A percentile compares a stretch with the other conserved stretches of the same genome.
Evolutionary conservation across 2,113 vertebrate genomes (phyloP).

Genomic region (Tringa solitaria): DNA sequence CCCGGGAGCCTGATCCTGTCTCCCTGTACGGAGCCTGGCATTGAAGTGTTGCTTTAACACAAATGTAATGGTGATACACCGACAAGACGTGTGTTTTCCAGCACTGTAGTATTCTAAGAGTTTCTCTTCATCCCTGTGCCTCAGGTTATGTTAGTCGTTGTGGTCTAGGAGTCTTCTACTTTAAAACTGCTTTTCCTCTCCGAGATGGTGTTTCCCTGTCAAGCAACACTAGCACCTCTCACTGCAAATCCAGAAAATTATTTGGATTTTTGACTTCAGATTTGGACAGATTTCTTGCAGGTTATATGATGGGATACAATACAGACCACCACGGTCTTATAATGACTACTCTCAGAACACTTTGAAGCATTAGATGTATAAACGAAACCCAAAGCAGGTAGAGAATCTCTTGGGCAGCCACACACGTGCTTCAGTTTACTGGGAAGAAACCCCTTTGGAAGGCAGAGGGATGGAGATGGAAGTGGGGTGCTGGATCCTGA

Average conservation of each 20-base stretch:
- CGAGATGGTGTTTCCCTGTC: not conserved
- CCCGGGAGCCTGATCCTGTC: not conserved
- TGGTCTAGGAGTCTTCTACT: not conserved
- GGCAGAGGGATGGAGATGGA: not conserved
- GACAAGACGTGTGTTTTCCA: not conserved
- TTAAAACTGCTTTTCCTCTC: not conserved
- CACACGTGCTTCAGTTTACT: fast-evolving
- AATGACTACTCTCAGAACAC: fast-evolving
- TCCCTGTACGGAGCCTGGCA: not conserved
- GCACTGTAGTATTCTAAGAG: not conserved
- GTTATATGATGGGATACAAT: too few species aligned
- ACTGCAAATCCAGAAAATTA: not conserved
- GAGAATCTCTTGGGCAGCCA: not conserved
- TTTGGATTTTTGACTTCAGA: not conserved
- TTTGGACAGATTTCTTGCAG: not conserved
- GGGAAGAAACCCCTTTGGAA: not conserved
- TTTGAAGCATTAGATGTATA: not conserved
- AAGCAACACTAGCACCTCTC: fast-evolving
- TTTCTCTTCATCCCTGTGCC: not conserved
- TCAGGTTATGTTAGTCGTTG: not conserved
- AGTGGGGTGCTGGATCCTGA: not conserved
- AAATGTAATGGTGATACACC: not conserved
- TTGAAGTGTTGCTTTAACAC: not conserved
- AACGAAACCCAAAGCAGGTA: not conserved
- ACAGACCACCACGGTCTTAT: fast-evolving